A percentile compares a stretch with the other conserved stretches of the same genome.
Conservation (phyloP, 2,113 vertebrate genomes). For the Pristiophorus japonicus region DNA sequence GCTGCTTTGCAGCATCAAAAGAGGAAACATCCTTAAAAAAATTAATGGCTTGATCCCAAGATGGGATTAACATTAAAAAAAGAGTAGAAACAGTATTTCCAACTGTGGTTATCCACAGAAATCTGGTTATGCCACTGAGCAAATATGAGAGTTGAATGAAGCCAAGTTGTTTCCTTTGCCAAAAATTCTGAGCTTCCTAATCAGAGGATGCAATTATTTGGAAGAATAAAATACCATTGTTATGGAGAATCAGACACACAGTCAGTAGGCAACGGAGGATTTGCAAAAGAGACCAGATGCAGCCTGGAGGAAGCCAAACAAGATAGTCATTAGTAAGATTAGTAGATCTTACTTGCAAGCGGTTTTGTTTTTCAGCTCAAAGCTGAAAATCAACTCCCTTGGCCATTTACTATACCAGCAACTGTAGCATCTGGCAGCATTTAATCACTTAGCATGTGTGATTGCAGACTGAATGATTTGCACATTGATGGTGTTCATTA, state of each 20-base stretch:
- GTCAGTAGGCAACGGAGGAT: not conserved
- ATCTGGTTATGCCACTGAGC: no score
- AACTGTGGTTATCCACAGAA: not conserved
- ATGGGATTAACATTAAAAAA: no score
- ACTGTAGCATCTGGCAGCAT: not conserved
- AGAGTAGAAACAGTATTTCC: not conserved
- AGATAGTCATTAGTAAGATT: not conserved
- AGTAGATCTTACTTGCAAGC: not conserved
- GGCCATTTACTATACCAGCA: not conserved
- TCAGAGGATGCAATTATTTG: not conserved
- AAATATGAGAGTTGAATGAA: not conserved
- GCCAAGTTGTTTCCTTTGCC: not conserved
- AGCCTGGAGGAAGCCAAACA: not conserved
- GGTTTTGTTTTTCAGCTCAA: not conserved
- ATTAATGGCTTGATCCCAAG: not conserved
- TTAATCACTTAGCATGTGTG: not conserved
- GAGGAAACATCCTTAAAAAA: no score
- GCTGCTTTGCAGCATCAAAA: not conserved
- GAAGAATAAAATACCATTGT: not conserved
- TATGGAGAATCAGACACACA: not conserved
- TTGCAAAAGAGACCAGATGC: not conserved
- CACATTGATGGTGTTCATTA: no score
- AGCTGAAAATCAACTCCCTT: not conserved
- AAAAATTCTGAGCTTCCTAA: not conserved
- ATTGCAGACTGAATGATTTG: not conserved